A percentile compares a stretch with the other conserved stretches of the same genome.
These are phyloP conservation scores for Propsilocerus akamusi DNA, from an alignment of 1,140 invertebrate genomes.

Conservation along the genomic window DNA sequence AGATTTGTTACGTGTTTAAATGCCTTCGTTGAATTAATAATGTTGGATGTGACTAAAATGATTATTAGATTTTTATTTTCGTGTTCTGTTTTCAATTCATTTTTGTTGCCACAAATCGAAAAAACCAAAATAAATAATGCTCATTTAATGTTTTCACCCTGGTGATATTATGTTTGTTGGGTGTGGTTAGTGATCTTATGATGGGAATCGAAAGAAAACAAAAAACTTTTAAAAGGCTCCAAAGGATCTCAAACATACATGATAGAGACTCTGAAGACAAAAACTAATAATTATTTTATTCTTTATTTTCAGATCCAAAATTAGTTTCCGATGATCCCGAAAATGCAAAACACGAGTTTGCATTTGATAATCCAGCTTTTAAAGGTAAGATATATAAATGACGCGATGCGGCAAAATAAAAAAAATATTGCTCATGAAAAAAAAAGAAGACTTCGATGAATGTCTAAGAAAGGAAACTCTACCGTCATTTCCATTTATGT, in stretches of 20 bases:
- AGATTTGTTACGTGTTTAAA: no score
- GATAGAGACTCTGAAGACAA: neutral
- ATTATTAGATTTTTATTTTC: neutral
- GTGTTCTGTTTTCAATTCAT: no score
- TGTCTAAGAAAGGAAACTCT: slow-evolving; percentile 1
- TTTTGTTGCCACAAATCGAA: no score
- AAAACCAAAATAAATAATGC: no score
- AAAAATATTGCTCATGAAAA: neutral
- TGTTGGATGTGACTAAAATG: neutral
- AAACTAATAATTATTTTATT: slow-evolving; percentile 8
- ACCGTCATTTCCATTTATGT: neutral
- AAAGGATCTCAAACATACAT: no score
- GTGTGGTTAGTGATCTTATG: no score
- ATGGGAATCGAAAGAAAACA: no score
- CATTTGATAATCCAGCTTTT: slow-evolving; percentile 65
- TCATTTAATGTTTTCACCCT: no score
- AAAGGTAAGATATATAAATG: slow-evolving; percentile 30
- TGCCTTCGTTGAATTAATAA: no score
- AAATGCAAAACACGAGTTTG: slow-evolving; percentile 48
- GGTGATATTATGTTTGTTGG: no score
- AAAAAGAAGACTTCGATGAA: slow-evolving; percentile 1
- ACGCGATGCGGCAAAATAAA: neutral
- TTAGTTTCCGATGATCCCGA: slow-evolving; percentile 51
- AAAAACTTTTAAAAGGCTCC: no score
- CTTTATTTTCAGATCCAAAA: slow-evolving; percentile 40